A percentile compares a stretch with the other conserved stretches of the same genome.
Conservation (phyloP, 2,888 invertebrate species). For the Zelleria hepariella region DNA sequence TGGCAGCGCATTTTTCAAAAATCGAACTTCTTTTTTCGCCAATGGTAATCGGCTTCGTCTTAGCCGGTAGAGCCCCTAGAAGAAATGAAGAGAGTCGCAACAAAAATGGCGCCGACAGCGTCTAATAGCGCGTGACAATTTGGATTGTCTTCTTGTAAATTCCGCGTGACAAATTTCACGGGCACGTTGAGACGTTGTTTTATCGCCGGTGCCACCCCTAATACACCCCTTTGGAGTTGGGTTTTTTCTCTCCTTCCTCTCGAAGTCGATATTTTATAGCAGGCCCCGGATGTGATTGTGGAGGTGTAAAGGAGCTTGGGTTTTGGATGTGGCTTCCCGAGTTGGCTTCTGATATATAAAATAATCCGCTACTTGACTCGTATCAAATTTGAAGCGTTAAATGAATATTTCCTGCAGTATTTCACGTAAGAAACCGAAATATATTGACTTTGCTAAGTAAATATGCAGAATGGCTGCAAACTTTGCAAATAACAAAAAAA, state of each 20-base stretch:
- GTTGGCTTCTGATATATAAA: background rate
- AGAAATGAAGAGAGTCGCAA: background rate
- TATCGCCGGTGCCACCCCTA: conserved; percentile 34
- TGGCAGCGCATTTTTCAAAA: too few species aligned
- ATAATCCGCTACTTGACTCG: too few species aligned
- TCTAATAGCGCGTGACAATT: conserved; percentile 7
- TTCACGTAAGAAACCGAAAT: too few species aligned
- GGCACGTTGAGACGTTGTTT: conserved; percentile 46
- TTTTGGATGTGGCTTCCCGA: background rate
- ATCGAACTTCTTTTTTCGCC: too few species aligned
- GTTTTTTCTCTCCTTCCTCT: conserved; percentile 7
- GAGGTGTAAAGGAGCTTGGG: background rate
- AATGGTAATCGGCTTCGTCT: too few species aligned
- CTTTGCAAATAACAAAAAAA: too few species aligned
- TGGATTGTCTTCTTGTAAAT: conserved; percentile 21
- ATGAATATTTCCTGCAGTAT: too few species aligned
- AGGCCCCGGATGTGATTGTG: background rate
- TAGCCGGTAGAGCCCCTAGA: too few species aligned
- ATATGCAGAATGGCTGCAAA: too few species aligned
- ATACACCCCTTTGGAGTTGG: conserved; percentile 16
- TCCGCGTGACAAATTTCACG: conserved; percentile 49
- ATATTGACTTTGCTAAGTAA: too few species aligned
- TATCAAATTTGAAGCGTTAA: too few species aligned
- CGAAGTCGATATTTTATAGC: background rate
- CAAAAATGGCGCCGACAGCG: background rate